Evolutionary conservation across 1,140 invertebrate species (phyloP).

Genomic region (Drosophila malerkotliana): DNA sequence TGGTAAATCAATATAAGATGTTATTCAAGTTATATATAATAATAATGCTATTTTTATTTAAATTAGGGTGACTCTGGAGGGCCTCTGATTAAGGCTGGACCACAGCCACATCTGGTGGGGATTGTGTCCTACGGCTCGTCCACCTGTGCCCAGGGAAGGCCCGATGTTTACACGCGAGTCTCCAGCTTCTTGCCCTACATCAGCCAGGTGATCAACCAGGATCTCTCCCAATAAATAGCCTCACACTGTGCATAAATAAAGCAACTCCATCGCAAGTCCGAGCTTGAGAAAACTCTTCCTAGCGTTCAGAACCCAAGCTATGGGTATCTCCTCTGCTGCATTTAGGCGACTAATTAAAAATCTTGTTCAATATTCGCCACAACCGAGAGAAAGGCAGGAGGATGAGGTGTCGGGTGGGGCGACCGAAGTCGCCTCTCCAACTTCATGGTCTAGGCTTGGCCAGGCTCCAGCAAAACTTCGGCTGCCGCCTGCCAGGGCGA

Average conservation of each 20-base stretch:
- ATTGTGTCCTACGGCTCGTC: constrained; percentile 89
- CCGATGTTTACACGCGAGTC: constrained; percentile 81
- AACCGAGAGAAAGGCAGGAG: constrained; percentile 21
- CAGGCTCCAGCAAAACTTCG: constrained; percentile 46
- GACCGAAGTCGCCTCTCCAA: constrained; percentile 29
- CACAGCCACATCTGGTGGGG: constrained; percentile 85
- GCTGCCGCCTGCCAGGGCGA: constrained; percentile 49
- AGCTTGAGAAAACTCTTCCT: constrained; percentile 53
- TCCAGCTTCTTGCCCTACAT: constrained; percentile 79
- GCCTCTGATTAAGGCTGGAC: constrained; percentile 84
- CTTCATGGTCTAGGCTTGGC: constrained; percentile 47
- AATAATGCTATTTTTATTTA: too few species aligned
- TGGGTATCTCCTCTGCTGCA: constrained; percentile 9
- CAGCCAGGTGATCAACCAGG: constrained; percentile 63
- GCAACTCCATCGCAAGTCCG: not conserved
- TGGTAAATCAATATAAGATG: constrained; percentile 52
- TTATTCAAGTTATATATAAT: not conserved
- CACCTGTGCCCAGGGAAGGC: constrained; percentile 84
- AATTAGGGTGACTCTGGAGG: constrained; percentile 90
- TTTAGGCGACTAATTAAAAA: constrained; percentile 78
- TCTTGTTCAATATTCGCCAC: constrained; percentile 79
- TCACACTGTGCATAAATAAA: constrained; percentile 40
- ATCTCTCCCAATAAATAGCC: constrained; percentile 62
- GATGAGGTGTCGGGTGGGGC: constrained; percentile 9
- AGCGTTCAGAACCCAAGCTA: constrained; percentile 3